Evolutionary conservation across 37 sponge, comb jelly and placozoan genomes (phyloP), one percentile per base, ranked within the genome.

Genomic region (Dysidea cf. avara): DNA sequence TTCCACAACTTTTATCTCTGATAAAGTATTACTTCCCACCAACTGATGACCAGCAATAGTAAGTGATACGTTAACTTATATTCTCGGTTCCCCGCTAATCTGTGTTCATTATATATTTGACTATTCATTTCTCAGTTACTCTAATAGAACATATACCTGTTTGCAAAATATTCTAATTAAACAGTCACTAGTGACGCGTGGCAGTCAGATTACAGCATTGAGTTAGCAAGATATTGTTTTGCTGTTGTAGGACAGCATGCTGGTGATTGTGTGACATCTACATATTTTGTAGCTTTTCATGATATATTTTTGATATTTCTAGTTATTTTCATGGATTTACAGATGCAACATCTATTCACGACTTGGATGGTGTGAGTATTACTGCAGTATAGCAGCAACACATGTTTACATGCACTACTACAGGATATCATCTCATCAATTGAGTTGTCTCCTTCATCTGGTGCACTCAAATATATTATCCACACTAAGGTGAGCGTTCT

Each of bases 21-120:
- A 40, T 90, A 17, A 51, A 26, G 24, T 72, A 87, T 58, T 76
- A 66, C 59, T 91, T 95, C 50, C 87, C 87, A 38, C 81, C 95
- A 1, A 35, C 3, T 5, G 56, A 71, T 30, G 59, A 43, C 9
- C 21, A 77, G 24, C 36, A 47, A 66, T 64, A 47, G 25, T 52
- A 4, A 49, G 64, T 76, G 43, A 34, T 26, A 34, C n/a, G 46
- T 43, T 43, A 63, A 36, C 36, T 63, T 7, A 5, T 29, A 24
- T 24, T 58, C 12, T 58, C 13, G 61, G 16, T 13, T 49, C 16
- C 16, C 52, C 16, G 16, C 11, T 29, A 58, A 26, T 24, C 25
- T 26, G 61, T 58, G 9, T 9, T 18, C 61, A 26, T 58, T 11
- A 26, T 14, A 58, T 58, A 13, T 9, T 24, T 14, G 29, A 11